Evolutionary conservation across 1,140 invertebrate genomes (phyloP).

Genomic region (Drosophila saltans): DNA sequence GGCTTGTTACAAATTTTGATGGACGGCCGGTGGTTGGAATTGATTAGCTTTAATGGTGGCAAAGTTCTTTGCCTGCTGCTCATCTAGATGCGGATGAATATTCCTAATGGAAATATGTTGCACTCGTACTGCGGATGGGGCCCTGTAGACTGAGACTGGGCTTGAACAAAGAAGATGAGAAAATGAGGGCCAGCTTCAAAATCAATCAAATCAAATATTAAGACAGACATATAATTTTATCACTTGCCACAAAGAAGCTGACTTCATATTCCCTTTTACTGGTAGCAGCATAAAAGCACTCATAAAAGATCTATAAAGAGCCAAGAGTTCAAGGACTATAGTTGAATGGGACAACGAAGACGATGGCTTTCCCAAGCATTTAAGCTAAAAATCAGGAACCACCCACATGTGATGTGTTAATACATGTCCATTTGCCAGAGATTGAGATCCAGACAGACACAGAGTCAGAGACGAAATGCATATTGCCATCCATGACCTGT

Average conservation of each 20-base stretch:
- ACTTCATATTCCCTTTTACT: slow-evolving; percentile 1
- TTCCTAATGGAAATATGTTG: slow-evolving; percentile 49
- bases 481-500: slow-evolving; percentile 33
- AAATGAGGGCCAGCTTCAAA: slow-evolving; percentile 29
- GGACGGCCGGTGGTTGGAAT: slow-evolving; percentile 70
- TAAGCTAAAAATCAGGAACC: neutral
- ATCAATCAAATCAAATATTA: slow-evolving; percentile 53
- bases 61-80: slow-evolving; percentile 49
- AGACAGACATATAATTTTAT: slow-evolving; percentile 59
- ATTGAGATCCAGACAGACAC: no score
- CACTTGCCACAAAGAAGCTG: slow-evolving; percentile 24
- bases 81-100: slow-evolving; percentile 40
- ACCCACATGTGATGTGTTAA: neutral
- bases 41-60: slow-evolving; percentile 79
- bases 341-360: no score
- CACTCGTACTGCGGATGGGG: no score
- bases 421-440: no score
- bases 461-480: slow-evolving; percentile 14
- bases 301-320: slow-evolving; percentile 18
- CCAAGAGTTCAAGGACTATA: slow-evolving; percentile 6
- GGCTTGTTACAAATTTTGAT: slow-evolving; percentile 79
- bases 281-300: slow-evolving; percentile 32
- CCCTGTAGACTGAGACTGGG: neutral
- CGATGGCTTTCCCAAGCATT: neutral
- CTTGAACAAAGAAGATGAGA: slow-evolving; percentile 12